Evolutionary conservation across 2,113 vertebrate species (phyloP).

Genomic region (Antidorcas marsupialis): DNA sequence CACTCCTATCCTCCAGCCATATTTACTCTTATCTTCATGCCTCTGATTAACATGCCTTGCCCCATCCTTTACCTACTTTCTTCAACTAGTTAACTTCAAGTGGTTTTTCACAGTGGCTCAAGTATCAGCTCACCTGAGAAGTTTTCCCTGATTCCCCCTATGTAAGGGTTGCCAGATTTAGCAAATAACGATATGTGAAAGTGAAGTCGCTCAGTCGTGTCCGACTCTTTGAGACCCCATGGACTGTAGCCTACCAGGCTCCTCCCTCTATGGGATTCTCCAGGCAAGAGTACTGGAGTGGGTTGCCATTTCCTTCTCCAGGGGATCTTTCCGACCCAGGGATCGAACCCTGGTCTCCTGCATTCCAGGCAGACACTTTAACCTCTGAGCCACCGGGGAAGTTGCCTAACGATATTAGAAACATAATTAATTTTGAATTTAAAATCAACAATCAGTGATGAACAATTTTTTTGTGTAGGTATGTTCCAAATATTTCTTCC

Average conservation of each 20-base stretch:
- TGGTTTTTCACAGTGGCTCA: background rate
- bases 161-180: background rate
- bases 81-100: background rate
- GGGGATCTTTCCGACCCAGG: too few relatives aligned
- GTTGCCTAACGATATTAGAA: background rate
- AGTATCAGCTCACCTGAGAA: background rate
- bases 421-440: background rate
- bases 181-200: background rate
- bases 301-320: too few relatives aligned
- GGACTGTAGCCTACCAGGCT: too few relatives aligned
- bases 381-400: too few relatives aligned
- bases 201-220: too few relatives aligned
- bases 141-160: background rate
- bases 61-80: background rate
- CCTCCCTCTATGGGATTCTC: too few relatives aligned
- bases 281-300: too few relatives aligned
- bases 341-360: too few relatives aligned
- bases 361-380: too few relatives aligned
- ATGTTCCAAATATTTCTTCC: background rate
- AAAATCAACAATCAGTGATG: background rate
- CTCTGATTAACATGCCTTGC: background rate
- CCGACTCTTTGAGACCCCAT: too few relatives aligned
- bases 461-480: background rate
- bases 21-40: background rate
- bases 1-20: background rate